Base-by-base conservation (phyloP, 2,113 vertebrate species). In the Tenrec ecaudatus region DNA sequence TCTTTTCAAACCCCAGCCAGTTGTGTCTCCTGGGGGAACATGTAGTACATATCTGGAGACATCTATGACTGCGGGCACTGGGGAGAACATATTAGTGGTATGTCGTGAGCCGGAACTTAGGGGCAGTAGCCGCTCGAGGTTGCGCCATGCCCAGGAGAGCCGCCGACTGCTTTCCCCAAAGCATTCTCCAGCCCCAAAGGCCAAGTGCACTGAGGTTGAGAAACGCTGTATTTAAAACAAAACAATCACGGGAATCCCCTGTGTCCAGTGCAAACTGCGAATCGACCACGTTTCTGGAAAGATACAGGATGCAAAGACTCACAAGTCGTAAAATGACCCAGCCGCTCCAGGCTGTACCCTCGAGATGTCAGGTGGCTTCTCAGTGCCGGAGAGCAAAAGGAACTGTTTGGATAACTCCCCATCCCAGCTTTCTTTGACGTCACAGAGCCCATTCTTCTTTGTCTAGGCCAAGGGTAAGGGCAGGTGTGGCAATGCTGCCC, bases 391-490 rank as follows among this genome's bases (percentile, higher is more conserved):
- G 25, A 82, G 68, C 69, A 38, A 66, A 68, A 88, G 81, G n/a
- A 53, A 62, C 78, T 88, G 25, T 94, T 83, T 83, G 27, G 53
- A 33, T 58, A 93, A 57, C 53, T 43, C 36, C 76, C 36, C 40
- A 11, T 19, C 33, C 10, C 43, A 36, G 31, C 53, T 64, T 87
- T 71, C 88, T 90, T 69, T 92, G 95, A 94, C 69, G 92, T 95
- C 96, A 92, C 76, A 68, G 83, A 47, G 47, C 33, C n/a, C 23
- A 15, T 95, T 91, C 91, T 90, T 94, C 83, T 80, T 38, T 79
- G 87, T 66, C 75, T 68, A 58, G 85, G 92, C 85, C 53, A 86
- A 96, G 85, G 68, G 78, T 94, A 40, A 94, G 69, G 82, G 86
- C 85, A 2, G 57, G 3, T 68, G 78, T 92, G 79, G 73, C 82